phyloP scores from a whole-genome alignment of 2,113 vertebrate species.

The Aegithalos caudatus region DNA sequence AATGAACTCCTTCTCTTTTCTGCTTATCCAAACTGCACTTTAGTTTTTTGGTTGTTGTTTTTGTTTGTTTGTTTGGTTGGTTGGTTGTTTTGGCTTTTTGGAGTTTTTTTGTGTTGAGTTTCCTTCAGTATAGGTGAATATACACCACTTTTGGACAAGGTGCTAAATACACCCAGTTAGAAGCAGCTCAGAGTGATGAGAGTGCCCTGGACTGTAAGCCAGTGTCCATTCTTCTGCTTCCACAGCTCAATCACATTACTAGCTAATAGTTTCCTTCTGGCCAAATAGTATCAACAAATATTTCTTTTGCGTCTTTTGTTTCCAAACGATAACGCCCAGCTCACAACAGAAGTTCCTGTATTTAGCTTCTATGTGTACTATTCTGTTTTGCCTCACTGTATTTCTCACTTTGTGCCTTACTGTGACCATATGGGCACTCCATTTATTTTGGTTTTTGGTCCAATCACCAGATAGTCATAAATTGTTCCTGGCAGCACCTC shows the following conservation, averaged over 20 bases:
- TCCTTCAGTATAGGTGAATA: not conserved
- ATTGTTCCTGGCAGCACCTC: rapidly evolving
- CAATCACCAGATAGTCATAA: not conserved
- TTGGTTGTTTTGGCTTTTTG: too few relatives aligned
- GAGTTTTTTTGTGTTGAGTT: too few relatives aligned
- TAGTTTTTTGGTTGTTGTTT: not conserved
- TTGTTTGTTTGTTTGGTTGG: too few relatives aligned
- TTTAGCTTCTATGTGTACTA: not conserved
- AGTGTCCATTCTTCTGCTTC: not conserved
- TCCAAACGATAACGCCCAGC: not conserved
- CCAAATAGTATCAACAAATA: rapidly evolving
- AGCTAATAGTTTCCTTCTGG: not conserved
- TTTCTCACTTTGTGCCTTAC: not conserved
- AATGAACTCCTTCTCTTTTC: not conserved
- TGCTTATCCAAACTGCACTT: not conserved
- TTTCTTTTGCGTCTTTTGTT: not conserved
- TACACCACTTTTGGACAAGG: not conserved
- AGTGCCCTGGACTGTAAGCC: not conserved
- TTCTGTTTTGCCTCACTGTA: not conserved
- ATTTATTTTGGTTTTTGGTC: not conserved
- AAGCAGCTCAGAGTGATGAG: not conserved
- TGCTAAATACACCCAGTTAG: not conserved
- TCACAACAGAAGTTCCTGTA: not conserved
- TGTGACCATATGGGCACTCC: not conserved
- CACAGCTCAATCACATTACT: not conserved